Evolutionary conservation across 2,888 invertebrate species (phyloP), one percentile per base, ranked within the genome.

Genomic region (Helobdella robusta): DNA sequence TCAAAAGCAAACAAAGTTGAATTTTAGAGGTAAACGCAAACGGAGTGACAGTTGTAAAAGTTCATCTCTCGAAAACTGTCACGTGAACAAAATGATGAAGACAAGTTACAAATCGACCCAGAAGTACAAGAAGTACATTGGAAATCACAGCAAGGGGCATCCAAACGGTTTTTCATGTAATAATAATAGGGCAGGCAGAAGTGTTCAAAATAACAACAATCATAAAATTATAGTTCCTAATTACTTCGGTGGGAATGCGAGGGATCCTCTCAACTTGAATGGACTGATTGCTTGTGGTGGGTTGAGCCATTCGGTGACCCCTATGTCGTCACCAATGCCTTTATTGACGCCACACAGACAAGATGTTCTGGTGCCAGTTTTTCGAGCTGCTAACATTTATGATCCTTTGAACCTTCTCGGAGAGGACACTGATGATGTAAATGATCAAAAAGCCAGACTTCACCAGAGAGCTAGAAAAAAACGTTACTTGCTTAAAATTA

Each of bases 201-300:
- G n/a, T n/a, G n/a, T n/a, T n/a, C n/a, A n/a, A n/a, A n/a, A n/a
- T n/a, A 54, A 25, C 23, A 23, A 54, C 20, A 48, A 34, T 28
- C 67, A 65, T 4, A 68, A 66, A 40, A 65, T 88, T 71, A 88
- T 91, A 73, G 87, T 91, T 62, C 93, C 94, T 0, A 91, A 91
- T 0, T 81, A 91, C 3, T 84, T 94, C 1, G 95, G 94, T 54
- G 95, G 94, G 8, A 94, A 91, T 79, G 93, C 93, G 72, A 88
- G 88, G 72, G 95, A 95, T 83, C 95, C 94, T 0, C 81, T 95
- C 56, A 95, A 95, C 81, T 81, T 95, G 68, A 91, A 90, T 76
- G 91, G 92, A 76, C 83, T 95, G 73, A 89, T 77, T 48, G 77
- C 81, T 71, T 80, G 80, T 66, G 75, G 66, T 46, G 70, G 70